A percentile compares a stretch with the other conserved stretches of the same genome.
phyloP scores from a whole-genome alignment of 1,140 invertebrate species.

The Aporrectodea caliginosa region DNA sequence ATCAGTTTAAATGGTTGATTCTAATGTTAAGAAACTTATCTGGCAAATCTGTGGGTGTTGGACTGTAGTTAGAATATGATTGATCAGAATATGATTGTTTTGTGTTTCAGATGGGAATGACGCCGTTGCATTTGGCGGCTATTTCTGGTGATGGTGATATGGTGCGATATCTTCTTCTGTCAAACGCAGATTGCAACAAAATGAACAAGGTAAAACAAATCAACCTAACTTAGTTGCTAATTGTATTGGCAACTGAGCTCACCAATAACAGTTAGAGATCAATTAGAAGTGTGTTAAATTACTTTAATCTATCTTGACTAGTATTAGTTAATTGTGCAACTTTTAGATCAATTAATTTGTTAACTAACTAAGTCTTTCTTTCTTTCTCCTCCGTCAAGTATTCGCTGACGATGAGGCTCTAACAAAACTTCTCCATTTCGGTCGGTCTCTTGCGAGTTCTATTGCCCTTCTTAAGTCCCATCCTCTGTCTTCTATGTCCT shows the following conservation, averaged over 20 bases:
- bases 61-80: background rate
- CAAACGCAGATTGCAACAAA: slow-evolving; percentile 56
- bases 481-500: too few relatives aligned
- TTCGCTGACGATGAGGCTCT: too few relatives aligned
- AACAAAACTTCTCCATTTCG: too few relatives aligned
- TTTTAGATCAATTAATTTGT: too few relatives aligned
- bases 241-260: too few relatives aligned
- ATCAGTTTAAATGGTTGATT: background rate
- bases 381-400: background rate
- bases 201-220: slow-evolving; percentile 57
- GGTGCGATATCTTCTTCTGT: slow-evolving; percentile 69
- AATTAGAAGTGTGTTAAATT: background rate
- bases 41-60: background rate
- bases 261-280: too few relatives aligned
- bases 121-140: slow-evolving; percentile 72
- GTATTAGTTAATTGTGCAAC: too few relatives aligned
- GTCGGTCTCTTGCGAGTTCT: too few relatives aligned
- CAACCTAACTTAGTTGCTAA: background rate
- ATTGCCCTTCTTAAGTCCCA: too few relatives aligned
- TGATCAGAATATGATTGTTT: background rate
- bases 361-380: background rate
- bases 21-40: background rate
- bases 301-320: too few relatives aligned
- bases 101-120: slow-evolving; percentile 60
- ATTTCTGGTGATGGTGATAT: slow-evolving; percentile 71